Percentiles rank a stretch among this genome's conserved stretches.
Evolutionary conservation across 2,888 invertebrate species (phyloP).

Genomic region (Arctia plantaginis): DNA sequence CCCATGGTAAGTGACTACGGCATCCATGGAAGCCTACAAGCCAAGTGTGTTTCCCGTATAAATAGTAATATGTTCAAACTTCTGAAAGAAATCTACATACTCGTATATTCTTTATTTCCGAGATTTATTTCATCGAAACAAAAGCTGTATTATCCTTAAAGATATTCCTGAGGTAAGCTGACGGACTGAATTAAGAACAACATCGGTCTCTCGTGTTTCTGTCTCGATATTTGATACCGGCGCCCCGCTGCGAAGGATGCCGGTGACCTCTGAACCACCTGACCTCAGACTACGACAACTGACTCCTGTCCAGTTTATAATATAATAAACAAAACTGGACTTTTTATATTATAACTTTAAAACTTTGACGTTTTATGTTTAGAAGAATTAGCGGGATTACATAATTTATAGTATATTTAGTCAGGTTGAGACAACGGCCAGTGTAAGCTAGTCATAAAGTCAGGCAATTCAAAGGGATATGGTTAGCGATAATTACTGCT

Average conservation of each 20-base stretch:
- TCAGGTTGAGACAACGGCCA: too few relatives aligned
- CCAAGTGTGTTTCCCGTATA: too few relatives aligned
- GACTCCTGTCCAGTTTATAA: constrained; percentile 25
- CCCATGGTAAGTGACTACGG: too few relatives aligned
- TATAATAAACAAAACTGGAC: constrained; percentile 9
- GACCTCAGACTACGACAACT: constrained; percentile 28
- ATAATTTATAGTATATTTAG: neutral
- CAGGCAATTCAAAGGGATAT: too few relatives aligned
- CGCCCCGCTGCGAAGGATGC: constrained; percentile 41
- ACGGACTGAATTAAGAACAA: constrained; percentile 8
- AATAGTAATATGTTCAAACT: too few relatives aligned
- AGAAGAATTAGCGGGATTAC: neutral
- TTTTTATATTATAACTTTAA: neutral
- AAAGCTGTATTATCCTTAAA: neutral
- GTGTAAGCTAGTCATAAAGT: too few relatives aligned
- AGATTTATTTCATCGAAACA: neutral
- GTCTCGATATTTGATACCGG: constrained; percentile 33
- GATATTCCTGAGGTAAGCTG: constrained; percentile 1
- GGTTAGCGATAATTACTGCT: too few relatives aligned
- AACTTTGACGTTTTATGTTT: neutral
- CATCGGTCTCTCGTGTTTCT: constrained; percentile 23
- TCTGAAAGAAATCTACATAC: neutral
- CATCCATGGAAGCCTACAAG: too few relatives aligned
- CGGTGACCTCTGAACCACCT: constrained; percentile 38
- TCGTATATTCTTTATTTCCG: neutral